A percentile compares a stretch with the other conserved stretches of the same genome.
Evolutionary conservation across 2,888 invertebrate species (phyloP).

Genomic region (Cephus pulcher): DNA sequence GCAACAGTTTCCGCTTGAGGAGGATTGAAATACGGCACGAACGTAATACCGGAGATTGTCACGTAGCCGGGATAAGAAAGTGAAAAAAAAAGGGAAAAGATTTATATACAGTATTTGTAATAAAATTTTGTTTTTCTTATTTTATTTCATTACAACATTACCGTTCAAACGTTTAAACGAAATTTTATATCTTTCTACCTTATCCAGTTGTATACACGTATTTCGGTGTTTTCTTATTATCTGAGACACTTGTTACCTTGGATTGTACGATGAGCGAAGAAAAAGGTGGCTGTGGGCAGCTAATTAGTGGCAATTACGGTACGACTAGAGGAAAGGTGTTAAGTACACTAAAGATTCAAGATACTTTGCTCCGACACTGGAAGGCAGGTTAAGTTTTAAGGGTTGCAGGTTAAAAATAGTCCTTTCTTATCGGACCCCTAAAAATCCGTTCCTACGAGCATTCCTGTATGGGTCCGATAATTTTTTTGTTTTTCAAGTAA

Average conservation of each 20-base stretch:
- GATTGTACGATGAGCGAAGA: not conserved
- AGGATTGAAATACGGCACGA: not conserved
- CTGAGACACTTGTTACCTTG: not conserved
- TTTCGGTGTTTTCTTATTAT: not conserved
- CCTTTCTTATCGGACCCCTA: not conserved
- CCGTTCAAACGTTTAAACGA: not conserved
- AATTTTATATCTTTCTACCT: not conserved
- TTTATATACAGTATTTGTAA: not conserved
- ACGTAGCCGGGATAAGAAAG: too few relatives aligned
- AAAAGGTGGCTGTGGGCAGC: constrained; percentile 15
- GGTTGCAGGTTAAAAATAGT: not conserved
- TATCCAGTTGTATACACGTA: not conserved
- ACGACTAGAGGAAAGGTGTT: constrained; percentile 34
- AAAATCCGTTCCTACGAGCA: too few relatives aligned
- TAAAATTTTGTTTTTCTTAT: not conserved
- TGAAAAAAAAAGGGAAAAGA: not conserved
- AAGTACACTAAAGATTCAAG: constrained; percentile 28
- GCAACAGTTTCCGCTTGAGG: not conserved
- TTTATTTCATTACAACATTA: not conserved
- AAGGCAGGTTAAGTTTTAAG: not conserved
- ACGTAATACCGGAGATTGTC: not conserved
- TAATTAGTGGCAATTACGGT: constrained; percentile 39
- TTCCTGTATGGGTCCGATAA: too few relatives aligned
- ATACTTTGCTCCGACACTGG: not conserved
- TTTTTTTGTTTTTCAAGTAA: not conserved